These are phyloP conservation scores for Saturnia japonica DNA, from an alignment of 2,888 invertebrate species.

Conservation along the genomic window DNA sequence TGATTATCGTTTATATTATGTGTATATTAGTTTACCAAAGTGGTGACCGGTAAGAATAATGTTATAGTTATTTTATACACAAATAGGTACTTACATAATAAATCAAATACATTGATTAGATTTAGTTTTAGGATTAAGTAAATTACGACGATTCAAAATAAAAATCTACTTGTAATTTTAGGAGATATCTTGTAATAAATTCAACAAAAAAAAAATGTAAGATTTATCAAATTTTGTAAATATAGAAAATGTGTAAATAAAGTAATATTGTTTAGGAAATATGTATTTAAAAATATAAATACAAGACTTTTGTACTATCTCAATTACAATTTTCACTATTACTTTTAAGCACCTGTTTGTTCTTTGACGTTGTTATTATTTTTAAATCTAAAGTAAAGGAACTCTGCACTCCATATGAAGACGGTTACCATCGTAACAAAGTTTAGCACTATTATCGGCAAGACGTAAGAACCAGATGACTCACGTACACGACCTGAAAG, in stretches of 20 bases:
- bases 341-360: conserved; percentile 24
- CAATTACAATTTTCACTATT: conserved; percentile 9
- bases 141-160: background rate
- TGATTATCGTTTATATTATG: background rate
- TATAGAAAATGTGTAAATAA: conserved; percentile 38
- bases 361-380: conserved; percentile 43
- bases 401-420: conserved; percentile 81
- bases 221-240: conserved; percentile 19
- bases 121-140: background rate
- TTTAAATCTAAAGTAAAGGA: conserved; percentile 62
- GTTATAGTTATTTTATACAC: background rate
- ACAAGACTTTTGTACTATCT: conserved; percentile 4
- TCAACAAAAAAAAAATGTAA: background rate
- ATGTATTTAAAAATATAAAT: conserved; percentile 13
- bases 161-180: background rate
- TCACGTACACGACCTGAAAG: conserved; percentile 84
- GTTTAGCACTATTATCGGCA: conserved; percentile 84
- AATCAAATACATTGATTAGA: background rate
- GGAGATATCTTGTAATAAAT: conserved; percentile 1
- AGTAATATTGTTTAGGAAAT: conserved; percentile 26
- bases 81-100: background rate
- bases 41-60: background rate
- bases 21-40: background rate
- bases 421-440: conserved; percentile 82
- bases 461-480: conserved; percentile 80